Evolutionary conservation across 2,888 invertebrate species (phyloP).

Genomic region (Globia sparganii): DNA sequence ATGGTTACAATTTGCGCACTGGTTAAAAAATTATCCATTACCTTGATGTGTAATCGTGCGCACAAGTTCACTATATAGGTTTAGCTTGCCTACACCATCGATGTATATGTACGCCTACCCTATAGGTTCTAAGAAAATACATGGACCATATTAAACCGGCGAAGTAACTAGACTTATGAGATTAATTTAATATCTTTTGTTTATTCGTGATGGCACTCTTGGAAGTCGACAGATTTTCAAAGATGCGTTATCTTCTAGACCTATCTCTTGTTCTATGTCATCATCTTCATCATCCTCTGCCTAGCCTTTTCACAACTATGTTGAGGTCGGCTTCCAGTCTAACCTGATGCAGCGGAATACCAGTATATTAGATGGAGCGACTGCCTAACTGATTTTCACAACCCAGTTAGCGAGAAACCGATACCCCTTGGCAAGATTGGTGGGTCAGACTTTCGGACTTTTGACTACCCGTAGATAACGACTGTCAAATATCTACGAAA

Average conservation of each 20-base stretch:
- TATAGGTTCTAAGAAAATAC: neutral
- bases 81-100: neutral
- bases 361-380: no score
- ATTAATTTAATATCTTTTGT: neutral
- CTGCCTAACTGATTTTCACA: no score
- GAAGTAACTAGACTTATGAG: neutral
- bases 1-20: no score
- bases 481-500: neutral
- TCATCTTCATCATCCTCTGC: no score
- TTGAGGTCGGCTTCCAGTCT: no score
- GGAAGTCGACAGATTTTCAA: neutral
- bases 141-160: neutral
- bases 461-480: neutral
- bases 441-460: neutral
- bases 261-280: neutral
- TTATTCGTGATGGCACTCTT: neutral
- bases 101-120: no score
- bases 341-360: no score
- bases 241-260: neutral
- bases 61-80: no score
- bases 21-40: no score
- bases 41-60: neutral
- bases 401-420: neutral
- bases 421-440: neutral
- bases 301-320: no score